Evolutionary conservation across 2,113 vertebrate genomes (phyloP).

Genomic region (human (Homo sapiens)): GRCh38 chr7:44889001-44889500

Average conservation of each 20-base stretch:
- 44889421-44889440: background rate
- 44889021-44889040: background rate
- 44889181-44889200: constrained; percentile 47
- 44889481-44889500: background rate
- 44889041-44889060: background rate
- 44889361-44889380: background rate
- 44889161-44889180: constrained; percentile 54
- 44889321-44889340: background rate
- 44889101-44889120: background rate
- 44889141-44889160: constrained; percentile 57
- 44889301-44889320: background rate
- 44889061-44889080: background rate
- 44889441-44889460: background rate
- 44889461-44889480: background rate
- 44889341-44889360: background rate
- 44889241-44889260: constrained; percentile 64
- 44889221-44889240: constrained; percentile 61
- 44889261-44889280: constrained; percentile 58
- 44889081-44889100: background rate
- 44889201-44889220: constrained; percentile 56
- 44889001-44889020: background rate
- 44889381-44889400: background rate
- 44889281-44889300: constrained; percentile 15
- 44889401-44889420: background rate
- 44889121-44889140: constrained; percentile 30